phyloP scores from a whole-genome alignment of 1,140 invertebrate species.

The Microplitis demolitor region DNA sequence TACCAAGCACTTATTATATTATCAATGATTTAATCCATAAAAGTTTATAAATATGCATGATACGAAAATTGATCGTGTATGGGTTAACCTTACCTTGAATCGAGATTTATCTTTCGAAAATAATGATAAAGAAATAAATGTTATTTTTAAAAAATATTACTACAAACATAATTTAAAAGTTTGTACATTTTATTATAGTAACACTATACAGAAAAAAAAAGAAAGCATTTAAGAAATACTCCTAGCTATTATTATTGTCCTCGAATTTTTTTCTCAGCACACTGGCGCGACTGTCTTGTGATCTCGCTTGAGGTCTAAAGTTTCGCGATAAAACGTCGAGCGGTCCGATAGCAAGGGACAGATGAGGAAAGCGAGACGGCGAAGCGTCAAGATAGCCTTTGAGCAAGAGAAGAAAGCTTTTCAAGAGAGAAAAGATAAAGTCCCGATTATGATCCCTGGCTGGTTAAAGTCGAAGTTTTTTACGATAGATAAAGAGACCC shows the following conservation, averaged over 20 bases:
- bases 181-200: not conserved
- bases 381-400: conserved; percentile 42
- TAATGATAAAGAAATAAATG: too few species aligned
- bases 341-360: conserved; percentile 30
- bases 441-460: conserved; percentile 56
- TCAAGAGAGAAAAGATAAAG: conserved; percentile 45
- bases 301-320: conserved; percentile 44
- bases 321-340: conserved; percentile 48
- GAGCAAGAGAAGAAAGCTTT: conserved; percentile 32
- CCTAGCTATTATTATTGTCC: not conserved
- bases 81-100: too few species aligned
- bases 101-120: too few species aligned
- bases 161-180: too few species aligned
- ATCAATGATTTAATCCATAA: too few species aligned
- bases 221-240: not conserved
- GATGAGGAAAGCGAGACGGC: conserved; percentile 38
- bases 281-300: conserved; percentile 24
- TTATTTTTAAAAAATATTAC: too few species aligned
- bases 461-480: conserved; percentile 56
- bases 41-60: too few species aligned
- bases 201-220: too few species aligned
- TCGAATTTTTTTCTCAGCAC: not conserved
- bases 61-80: too few species aligned
- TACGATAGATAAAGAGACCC: conserved; percentile 50
- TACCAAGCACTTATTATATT: too few species aligned